Conservation (phyloP, 1,140 invertebrate genomes). For the Venustaconcha ellipsiformis region DNA sequence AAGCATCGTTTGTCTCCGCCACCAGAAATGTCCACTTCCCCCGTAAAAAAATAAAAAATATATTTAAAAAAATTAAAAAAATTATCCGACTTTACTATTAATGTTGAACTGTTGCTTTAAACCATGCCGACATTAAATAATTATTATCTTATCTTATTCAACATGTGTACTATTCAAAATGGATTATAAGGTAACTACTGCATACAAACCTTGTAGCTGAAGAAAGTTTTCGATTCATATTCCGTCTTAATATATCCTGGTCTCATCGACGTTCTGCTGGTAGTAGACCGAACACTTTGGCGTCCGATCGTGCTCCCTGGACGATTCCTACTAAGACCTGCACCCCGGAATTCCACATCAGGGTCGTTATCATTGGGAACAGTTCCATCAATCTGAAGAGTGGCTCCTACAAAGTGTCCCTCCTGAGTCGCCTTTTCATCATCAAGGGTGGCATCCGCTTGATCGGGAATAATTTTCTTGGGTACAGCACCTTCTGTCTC, state of each 20-base stretch:
- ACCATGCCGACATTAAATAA: too few relatives aligned
- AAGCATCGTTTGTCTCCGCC: too few relatives aligned
- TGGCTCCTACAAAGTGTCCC: slow-evolving; percentile 48
- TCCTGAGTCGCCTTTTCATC: slow-evolving; percentile 43
- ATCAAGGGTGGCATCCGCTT: slow-evolving; percentile 26
- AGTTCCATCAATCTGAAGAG: slow-evolving; percentile 39
- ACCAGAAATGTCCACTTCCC: too few relatives aligned
- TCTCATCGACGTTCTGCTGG: slow-evolving; percentile 41
- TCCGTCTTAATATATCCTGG: slow-evolving; percentile 40
- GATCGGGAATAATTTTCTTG: too few relatives aligned
- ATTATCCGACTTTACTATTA: too few relatives aligned
- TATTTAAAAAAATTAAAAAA: too few relatives aligned
- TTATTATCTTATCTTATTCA: background rate
- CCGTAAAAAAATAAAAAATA: too few relatives aligned
- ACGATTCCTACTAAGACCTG: slow-evolving; percentile 34
- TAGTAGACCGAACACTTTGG: slow-evolving; percentile 36
- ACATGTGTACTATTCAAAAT: background rate
- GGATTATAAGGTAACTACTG: slow-evolving; percentile 1
- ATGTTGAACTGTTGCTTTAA: too few relatives aligned
- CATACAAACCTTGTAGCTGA: slow-evolving; percentile 51
- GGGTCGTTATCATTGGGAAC: slow-evolving; percentile 8
- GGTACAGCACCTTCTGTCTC: too few relatives aligned
- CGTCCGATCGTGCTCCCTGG: slow-evolving; percentile 50
- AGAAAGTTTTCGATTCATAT: slow-evolving; percentile 32
- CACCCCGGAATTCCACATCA: slow-evolving; percentile 28